Evolutionary conservation across 2,888 invertebrate genomes (phyloP).

Genomic region (Yponomeuta malinellus): DNA sequence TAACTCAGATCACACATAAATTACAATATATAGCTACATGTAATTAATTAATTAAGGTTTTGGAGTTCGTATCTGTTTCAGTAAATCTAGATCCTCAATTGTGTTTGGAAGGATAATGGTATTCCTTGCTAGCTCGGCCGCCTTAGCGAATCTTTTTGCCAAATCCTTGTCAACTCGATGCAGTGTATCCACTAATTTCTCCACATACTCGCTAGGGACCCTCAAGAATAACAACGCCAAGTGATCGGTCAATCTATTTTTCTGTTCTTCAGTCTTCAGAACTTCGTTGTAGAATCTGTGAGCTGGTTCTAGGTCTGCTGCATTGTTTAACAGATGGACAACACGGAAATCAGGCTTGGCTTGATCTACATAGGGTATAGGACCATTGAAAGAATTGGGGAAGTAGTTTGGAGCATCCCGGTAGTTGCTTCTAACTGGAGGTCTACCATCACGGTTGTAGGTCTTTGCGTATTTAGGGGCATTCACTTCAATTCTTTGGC

Average conservation of each 20-base stretch:
- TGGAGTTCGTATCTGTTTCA: too few relatives aligned
- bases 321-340: not conserved
- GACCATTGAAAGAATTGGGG: slow-evolving; percentile 86
- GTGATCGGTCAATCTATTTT: not conserved
- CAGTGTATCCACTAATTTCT: not conserved
- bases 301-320: not conserved
- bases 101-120: not conserved
- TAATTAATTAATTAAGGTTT: too few relatives aligned
- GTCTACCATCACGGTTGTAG: slow-evolving; percentile 68
- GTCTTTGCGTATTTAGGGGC: slow-evolving; percentile 39
- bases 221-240: not conserved
- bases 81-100: not conserved
- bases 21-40: too few relatives aligned
- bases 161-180: slow-evolving; percentile 2
- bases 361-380: slow-evolving; percentile 77
- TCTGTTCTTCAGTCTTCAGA: not conserved
- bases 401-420: slow-evolving; percentile 93
- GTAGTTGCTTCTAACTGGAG: slow-evolving; percentile 84
- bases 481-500: slow-evolving; percentile 46
- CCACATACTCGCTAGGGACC: not conserved
- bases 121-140: not conserved
- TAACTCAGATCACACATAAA: too few relatives aligned
- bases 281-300: slow-evolving; percentile 4
- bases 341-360: slow-evolving; percentile 28
- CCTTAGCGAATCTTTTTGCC: not conserved